Evolutionary conservation across 2,113 vertebrate species (phyloP).

Genomic region (Muscicapa adusta): DNA sequence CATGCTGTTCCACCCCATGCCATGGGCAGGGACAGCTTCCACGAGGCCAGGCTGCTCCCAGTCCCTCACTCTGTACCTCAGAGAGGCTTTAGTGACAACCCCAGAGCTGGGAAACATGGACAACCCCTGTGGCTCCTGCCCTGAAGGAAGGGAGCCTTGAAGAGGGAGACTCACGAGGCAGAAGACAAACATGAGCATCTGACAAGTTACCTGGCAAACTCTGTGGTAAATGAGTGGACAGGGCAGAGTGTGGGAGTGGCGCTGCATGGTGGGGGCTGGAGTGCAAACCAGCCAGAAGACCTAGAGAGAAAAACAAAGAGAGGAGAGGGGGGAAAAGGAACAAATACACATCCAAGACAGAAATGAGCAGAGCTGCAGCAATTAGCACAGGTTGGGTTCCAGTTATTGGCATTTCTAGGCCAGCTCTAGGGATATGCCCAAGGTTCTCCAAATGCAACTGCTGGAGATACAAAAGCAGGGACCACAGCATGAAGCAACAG

Average conservation of each 20-base stretch:
- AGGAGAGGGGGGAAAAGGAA: conserved; percentile 51
- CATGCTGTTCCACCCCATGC: background rate
- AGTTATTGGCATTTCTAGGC: background rate
- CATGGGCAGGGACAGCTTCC: background rate
- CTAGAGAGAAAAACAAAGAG: conserved; percentile 69
- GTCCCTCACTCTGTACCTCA: background rate
- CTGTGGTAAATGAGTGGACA: conserved; percentile 78
- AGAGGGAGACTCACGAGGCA: background rate
- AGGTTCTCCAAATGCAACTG: background rate
- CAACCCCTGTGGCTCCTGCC: background rate
- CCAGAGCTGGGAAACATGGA: background rate
- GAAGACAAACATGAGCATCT: background rate
- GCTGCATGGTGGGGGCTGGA: conserved; percentile 76
- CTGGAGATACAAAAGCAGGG: background rate
- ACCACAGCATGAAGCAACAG: background rate
- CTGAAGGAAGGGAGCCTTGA: background rate
- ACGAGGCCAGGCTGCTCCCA: background rate
- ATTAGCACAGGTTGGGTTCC: background rate
- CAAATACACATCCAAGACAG: conserved; percentile 64
- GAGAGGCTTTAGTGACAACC: background rate
- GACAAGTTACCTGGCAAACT: conserved; percentile 81
- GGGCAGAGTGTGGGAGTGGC: conserved; percentile 76
- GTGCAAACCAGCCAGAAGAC: conserved; percentile 83
- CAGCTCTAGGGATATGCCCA: background rate
- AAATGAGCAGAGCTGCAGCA: conserved; percentile 12